Conservation (phyloP, 2,888 invertebrate genomes). For the Archips crataeganus region DNA sequence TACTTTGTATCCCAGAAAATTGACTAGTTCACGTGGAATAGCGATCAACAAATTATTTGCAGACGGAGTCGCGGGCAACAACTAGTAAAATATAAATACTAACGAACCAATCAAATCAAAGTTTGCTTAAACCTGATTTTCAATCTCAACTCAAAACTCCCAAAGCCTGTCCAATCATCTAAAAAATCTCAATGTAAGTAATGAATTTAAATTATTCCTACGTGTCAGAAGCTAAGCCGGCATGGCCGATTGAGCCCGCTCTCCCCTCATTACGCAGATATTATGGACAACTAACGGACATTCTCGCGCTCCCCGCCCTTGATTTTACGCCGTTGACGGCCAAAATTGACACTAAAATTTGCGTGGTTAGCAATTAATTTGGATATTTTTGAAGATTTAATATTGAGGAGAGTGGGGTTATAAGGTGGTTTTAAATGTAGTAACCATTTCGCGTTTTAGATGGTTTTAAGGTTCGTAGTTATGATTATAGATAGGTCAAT, state of each 20-base stretch:
- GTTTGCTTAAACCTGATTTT: not conserved
- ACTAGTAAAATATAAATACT: not conserved
- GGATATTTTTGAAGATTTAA: slow-evolving; percentile 41
- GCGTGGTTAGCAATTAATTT: slow-evolving; percentile 40
- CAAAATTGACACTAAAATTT: slow-evolving; percentile 66
- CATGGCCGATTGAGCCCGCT: slow-evolving; percentile 65
- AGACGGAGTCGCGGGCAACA: no score
- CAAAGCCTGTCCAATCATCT: not conserved
- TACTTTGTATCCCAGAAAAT: no score
- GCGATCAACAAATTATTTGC: no score
- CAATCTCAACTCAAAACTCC: not conserved
- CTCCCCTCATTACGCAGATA: slow-evolving; percentile 72
- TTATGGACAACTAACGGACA: slow-evolving; percentile 76
- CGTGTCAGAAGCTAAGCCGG: slow-evolving; percentile 67
- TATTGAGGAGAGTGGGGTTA: slow-evolving; percentile 18
- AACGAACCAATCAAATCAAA: not conserved
- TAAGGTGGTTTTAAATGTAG: not conserved
- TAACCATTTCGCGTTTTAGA: not conserved
- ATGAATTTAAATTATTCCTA: slow-evolving; percentile 46
- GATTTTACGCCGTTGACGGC: slow-evolving; percentile 63
- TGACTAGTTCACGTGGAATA: no score
- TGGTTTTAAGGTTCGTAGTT: not conserved
- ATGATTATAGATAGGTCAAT: not conserved
- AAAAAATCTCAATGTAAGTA: slow-evolving; percentile 17
- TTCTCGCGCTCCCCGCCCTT: slow-evolving; percentile 62